Base-by-base conservation (phyloP, 2,888 invertebrate species). In the Andrena haemorrhoa region DNA sequence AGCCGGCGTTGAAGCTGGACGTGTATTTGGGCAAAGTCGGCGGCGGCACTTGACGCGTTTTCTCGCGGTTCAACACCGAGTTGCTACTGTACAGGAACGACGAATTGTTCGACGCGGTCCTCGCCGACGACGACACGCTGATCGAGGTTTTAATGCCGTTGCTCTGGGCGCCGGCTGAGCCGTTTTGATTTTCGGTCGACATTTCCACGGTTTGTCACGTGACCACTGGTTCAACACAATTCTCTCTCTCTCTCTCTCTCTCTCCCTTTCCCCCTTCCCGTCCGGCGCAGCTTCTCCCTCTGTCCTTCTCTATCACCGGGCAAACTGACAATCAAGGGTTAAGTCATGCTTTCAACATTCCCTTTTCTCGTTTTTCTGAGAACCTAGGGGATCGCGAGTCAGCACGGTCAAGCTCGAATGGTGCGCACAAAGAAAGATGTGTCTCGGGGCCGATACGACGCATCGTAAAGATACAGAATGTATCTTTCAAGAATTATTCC, bases 1-100 rank as follows among this genome's bases (percentile, higher is more conserved):
- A 96, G 66, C 96, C 96, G 81, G 97, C 96, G 92, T 96, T 96
- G 93, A 97, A 97, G 87, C 97, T 97, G 76, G 96, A 96, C 90
- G 97, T 97, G 93, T 97, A 97, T 93, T 97, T 97, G 53, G 97
- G 97, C 89, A 97, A 94, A 69, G 97, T 97, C 72, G 97, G 97
- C 80, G 97, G 97, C 88, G 97, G 97, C 89, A 96, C 96, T 74
- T 97, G 97, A 89, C 96, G 95, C 85, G 90, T 86, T 73, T 93
- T 91, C 29, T 93, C 93, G 53, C 93, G 92, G 74, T 87, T 92
- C 35, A 92, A 82, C 86, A 92, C 85, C 61, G 93, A 92, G 72
- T 92, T 93, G 82, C 91, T 91, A 80, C 93, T 91, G 88, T 93
- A 93, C 35, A 93, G 89, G 86, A 93, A 93, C 64, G 93, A 94